Evolutionary conservation across 2,888 invertebrate genomes (phyloP).

Genomic region (Patella pellucida): DNA sequence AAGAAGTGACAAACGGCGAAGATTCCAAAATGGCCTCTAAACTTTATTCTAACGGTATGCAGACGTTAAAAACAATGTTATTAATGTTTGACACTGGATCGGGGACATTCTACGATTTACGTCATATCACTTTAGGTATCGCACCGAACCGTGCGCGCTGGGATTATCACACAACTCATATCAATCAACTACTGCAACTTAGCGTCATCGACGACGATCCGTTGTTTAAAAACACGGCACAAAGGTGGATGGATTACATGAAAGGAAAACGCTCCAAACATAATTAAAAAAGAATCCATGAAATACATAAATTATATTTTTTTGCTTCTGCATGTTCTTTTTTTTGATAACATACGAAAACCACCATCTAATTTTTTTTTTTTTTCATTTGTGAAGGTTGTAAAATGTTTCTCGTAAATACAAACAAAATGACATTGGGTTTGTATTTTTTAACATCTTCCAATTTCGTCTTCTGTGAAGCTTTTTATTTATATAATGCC

Average conservation of each 20-base stretch:
- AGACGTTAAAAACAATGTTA: conserved; percentile 87
- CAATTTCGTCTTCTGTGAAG: too few species aligned
- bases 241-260: conserved; percentile 95
- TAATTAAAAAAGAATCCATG: conserved; percentile 76
- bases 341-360: too few species aligned
- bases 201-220: conserved; percentile 84
- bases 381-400: too few species aligned
- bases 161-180: conserved; percentile 99
- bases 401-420: too few species aligned
- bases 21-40: conserved; percentile 75
- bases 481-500: too few species aligned
- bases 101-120: conserved; percentile 94
- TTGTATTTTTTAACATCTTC: too few species aligned
- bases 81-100: conserved; percentile 93
- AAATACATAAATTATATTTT: too few species aligned
- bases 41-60: conserved; percentile 70
- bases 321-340: too few species aligned
- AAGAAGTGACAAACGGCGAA: conserved; percentile 80
- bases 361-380: too few species aligned
- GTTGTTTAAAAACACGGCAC: conserved; percentile 85
- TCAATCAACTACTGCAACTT: conserved; percentile 87
- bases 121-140: conserved; percentile 85
- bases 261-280: conserved; percentile 93
- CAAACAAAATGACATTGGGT: too few species aligned
- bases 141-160: conserved; percentile 92